These are phyloP conservation scores for Drosophila neotestacea DNA, from an alignment of 2,888 invertebrate species.

Conservation along the genomic window DNA sequence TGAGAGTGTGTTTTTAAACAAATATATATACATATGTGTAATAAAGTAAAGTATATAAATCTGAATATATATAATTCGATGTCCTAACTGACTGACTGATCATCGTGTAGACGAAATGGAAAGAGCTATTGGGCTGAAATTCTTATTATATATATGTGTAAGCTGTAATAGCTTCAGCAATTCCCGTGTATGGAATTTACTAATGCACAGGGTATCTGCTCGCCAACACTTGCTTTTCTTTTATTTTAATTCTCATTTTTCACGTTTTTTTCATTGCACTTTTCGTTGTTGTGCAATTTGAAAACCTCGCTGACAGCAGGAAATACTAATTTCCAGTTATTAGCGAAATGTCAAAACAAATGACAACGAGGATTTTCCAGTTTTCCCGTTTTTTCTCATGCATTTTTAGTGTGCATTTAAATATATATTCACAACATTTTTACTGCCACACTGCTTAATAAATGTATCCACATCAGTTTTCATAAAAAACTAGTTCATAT, in stretches of 20 bases:
- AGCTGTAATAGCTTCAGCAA: too few species aligned
- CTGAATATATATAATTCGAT: too few species aligned
- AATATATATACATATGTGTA: too few species aligned
- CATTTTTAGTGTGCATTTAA: neutral
- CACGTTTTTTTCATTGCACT: constrained; percentile 5
- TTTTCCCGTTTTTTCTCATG: constrained; percentile 20
- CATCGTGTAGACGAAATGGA: too few species aligned
- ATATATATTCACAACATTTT: constrained; percentile 3
- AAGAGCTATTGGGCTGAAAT: too few species aligned
- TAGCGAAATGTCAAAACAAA: constrained; percentile 71
- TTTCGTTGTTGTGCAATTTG: constrained; percentile 22
- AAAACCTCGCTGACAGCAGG: constrained; percentile 39
- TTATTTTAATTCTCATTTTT: constrained; percentile 21
- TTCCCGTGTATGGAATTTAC: too few species aligned
- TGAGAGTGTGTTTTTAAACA: too few species aligned
- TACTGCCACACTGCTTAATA: constrained; percentile 2
- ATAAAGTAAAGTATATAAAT: too few species aligned
- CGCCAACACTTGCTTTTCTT: too few species aligned
- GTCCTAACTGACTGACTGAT: too few species aligned
- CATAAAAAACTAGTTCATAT: too few species aligned
- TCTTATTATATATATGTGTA: too few species aligned
- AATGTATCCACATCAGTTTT: constrained; percentile 2
- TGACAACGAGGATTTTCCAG: constrained; percentile 53
- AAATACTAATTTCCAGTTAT: constrained; percentile 71
- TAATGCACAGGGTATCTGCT: constrained; percentile 1